Evolutionary conservation across 2,113 vertebrate genomes (phyloP).

Genomic region (Gila orcuttii): DNA sequence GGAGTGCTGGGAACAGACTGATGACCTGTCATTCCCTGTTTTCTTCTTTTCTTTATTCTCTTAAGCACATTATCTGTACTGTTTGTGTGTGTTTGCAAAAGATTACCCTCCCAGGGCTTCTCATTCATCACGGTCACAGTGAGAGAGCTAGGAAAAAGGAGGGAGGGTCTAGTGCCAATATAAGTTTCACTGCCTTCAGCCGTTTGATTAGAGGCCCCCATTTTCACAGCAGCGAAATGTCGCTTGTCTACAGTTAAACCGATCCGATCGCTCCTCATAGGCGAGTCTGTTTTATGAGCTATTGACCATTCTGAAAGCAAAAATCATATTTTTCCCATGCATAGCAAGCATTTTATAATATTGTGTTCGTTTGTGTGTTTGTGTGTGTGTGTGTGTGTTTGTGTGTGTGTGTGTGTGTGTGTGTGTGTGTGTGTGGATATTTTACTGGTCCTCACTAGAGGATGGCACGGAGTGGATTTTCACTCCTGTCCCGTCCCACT

Average conservation of each 20-base stretch:
- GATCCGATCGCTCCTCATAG: neutral
- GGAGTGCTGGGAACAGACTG: conserved; percentile 23
- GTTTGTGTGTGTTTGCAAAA: conserved; percentile 35
- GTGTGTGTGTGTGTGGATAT: neutral
- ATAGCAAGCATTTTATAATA: neutral
- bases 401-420: no score
- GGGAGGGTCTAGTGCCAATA: neutral
- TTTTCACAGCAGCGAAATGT: neutral
- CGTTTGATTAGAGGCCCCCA: neutral
- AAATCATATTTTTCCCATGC: neutral
- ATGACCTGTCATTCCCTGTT: conserved; percentile 29
- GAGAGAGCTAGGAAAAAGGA: neutral
- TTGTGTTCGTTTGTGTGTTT: no score
- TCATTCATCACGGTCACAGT: conserved; percentile 43
- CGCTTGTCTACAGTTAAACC: neutral
- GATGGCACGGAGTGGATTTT: no score
- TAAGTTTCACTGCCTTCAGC: conserved; percentile 26
- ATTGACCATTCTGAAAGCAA: neutral
- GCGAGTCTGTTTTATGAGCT: neutral
- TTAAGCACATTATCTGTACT: conserved; percentile 36
- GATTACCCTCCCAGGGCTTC: conserved; percentile 23
- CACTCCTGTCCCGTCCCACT: no score
- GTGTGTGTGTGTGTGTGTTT: neutral
- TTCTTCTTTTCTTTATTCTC: conserved; percentile 16
- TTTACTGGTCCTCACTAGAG: no score